phyloP scores from a whole-genome alignment of 2,113 vertebrate genomes.

The Asarcornis scutulata region DNA sequence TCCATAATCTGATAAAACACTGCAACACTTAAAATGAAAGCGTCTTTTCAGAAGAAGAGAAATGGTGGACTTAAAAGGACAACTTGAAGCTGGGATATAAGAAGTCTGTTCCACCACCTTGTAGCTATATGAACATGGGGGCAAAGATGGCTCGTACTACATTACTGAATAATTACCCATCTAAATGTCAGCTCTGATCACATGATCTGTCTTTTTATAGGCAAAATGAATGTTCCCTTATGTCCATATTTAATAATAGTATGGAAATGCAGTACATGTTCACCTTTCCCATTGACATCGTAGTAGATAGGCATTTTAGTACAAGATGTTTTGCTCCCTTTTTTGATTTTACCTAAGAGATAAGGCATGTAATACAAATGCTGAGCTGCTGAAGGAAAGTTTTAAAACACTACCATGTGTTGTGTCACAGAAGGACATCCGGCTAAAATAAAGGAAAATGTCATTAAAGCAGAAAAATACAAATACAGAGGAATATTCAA shows the following conservation, averaged over 20 bases:
- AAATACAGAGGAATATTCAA: background rate
- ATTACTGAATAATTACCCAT: constrained; percentile 67
- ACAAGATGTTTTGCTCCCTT: constrained; percentile 3
- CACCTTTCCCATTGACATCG: constrained; percentile 61
- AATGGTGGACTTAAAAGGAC: background rate
- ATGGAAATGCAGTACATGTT: constrained; percentile 46
- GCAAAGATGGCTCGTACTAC: background rate
- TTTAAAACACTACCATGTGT: background rate
- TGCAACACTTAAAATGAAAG: background rate
- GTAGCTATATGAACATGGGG: background rate
- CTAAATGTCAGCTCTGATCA: constrained; percentile 73
- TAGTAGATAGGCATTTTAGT: background rate
- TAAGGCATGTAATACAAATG: background rate
- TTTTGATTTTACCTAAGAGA: background rate
- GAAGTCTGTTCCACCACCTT: background rate
- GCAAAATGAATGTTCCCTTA: constrained; percentile 65
- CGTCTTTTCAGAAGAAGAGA: background rate
- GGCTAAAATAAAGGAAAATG: background rate
- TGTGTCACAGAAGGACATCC: background rate
- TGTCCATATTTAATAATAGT: constrained; percentile 59
- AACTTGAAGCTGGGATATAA: background rate
- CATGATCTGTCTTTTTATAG: constrained; percentile 65
- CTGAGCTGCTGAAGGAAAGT: background rate
- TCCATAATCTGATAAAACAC: background rate
- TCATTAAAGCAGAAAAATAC: background rate